Evolutionary conservation across 2,113 vertebrate species (phyloP).

Genomic region (Periophthalmus modestus): DNA sequence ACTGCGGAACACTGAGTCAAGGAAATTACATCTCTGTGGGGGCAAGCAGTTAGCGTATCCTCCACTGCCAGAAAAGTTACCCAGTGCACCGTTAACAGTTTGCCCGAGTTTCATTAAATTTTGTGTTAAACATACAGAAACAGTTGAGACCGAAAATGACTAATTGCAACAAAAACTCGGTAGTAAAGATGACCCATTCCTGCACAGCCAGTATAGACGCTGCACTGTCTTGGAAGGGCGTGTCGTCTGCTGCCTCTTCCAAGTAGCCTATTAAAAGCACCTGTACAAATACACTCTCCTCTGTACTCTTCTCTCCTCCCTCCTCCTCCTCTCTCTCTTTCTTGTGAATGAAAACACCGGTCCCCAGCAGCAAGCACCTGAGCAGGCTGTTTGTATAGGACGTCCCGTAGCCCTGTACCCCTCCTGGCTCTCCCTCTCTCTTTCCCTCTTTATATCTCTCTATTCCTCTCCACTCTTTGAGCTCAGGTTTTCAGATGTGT

Average conservation of each 20-base stretch:
- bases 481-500: slow-evolving; percentile 65
- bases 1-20: too few species aligned
- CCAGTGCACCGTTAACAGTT: too few species aligned
- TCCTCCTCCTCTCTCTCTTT: slow-evolving; percentile 37
- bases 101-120: too few species aligned
- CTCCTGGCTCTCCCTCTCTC: slow-evolving; percentile 1
- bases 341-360: slow-evolving; percentile 62
- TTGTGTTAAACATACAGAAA: not conserved
- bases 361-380: slow-evolving; percentile 63
- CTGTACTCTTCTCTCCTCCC: slow-evolving; percentile 5
- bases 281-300: slow-evolving; percentile 63
- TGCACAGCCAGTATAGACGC: slow-evolving; percentile 37
- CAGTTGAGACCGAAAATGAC: not conserved
- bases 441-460: slow-evolving; percentile 3
- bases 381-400: slow-evolving; percentile 65
- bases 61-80: too few species aligned
- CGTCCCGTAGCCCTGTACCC: slow-evolving; percentile 38
- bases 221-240: slow-evolving; percentile 46
- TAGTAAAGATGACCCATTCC: slow-evolving; percentile 15
- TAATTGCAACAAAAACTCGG: not conserved
- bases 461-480: slow-evolving; percentile 20
- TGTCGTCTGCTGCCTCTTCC: slow-evolving; percentile 32
- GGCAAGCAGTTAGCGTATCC: too few species aligned
- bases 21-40: too few species aligned
- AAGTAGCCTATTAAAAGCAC: slow-evolving; percentile 49